Evolutionary conservation across 2,113 vertebrate species (phyloP).

Genomic region (Phrynosoma blainvillii): DNA sequence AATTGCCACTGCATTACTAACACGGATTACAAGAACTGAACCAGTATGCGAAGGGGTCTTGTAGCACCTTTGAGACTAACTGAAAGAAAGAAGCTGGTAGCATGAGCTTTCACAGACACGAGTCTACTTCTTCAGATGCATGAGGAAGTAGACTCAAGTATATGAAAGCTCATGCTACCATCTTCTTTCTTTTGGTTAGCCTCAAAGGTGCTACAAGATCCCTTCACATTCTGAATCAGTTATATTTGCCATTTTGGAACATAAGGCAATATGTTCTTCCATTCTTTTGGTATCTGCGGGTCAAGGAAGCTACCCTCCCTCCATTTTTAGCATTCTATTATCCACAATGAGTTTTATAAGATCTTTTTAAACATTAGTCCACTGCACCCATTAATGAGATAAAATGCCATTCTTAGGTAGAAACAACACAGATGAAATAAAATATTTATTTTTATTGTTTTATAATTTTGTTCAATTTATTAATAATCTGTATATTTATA

Average conservation of each 20-base stretch:
- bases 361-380: not conserved
- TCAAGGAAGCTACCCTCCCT: not conserved
- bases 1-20: not conserved
- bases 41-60: not conserved
- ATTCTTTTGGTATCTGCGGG: not conserved
- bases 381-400: not conserved
- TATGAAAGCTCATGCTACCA: too few species aligned
- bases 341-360: not conserved
- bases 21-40: not conserved
- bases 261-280: not conserved
- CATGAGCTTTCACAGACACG: too few species aligned
- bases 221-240: too few species aligned
- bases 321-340: too few species aligned
- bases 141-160: too few species aligned
- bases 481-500: constrained; percentile 81
- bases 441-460: constrained; percentile 70
- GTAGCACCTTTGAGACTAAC: too few species aligned
- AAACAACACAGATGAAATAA: constrained; percentile 65
- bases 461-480: constrained; percentile 80
- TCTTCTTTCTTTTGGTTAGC: too few species aligned
- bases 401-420: constrained; percentile 50
- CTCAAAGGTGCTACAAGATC: too few species aligned
- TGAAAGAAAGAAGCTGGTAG: too few species aligned
- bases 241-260: not conserved
- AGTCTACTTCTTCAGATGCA: too few species aligned